Base-by-base conservation (phyloP, 2,888 invertebrate genomes). In the Bhutanitis thaidina region DNA sequence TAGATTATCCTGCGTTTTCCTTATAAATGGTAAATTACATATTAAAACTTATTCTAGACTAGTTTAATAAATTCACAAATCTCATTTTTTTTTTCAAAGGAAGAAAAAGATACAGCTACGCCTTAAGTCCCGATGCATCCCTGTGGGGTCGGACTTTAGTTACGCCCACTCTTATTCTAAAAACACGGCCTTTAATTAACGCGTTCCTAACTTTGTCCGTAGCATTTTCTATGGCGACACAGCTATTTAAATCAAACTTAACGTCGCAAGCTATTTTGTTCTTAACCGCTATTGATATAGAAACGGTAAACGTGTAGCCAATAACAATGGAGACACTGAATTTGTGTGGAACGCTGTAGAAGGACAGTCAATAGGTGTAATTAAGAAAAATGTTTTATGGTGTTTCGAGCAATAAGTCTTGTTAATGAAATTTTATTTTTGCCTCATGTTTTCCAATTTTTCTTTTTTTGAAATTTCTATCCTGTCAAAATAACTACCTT, bases 131-230 rank as follows among this genome's bases (percentile, higher is more conserved):
- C 57, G 58, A 58, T 61, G 70, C 71, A 71, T 71, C 76, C 71
- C 69, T 67, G 67, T 65, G 60, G 68, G 66, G 64, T 65, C 65
- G 57, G 54, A 41, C 52, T 43, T n/a, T n/a, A n/a, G n/a, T n/a
- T 39, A 67, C 78, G 70, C 80, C 80, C 76, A 80, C 80, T 70
- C 65, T 51, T 55, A 57, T 58, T 62, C 58, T 56, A 54, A 67
- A 71, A 64, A 65, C 63, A 63, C 57, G 59, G 53, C 48, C 56
- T 53, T 62, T 66, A 66, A 67, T 69, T 69, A 69, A 65, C 57
- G 64, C 48, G 50, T 55, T 57, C 49, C 52, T 46, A 52, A 52
- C 52, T 52, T 45, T 36, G 47, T 50, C 27, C 20, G 45, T 39
- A 30, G 36, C 20, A 20, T 46, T 51, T 52, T 46, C 14, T 51